Base-by-base conservation (phyloP, 1,140 invertebrate species). In the Penaeus indicus region DNA sequence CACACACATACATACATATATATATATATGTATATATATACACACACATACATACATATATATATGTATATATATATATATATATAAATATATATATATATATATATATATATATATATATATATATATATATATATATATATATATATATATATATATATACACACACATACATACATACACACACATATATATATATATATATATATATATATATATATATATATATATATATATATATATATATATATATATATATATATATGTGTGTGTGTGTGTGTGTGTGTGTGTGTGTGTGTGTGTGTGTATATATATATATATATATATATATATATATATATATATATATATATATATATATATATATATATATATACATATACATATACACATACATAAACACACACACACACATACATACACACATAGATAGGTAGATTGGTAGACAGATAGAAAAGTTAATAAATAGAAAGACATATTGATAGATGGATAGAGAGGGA, bases 71-170 rank as follows among this genome's bases (percentile, higher is more conserved):
- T 16, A 25, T 16, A 25, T 16, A 72, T 16, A 72, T 16, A 54
- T 2, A 75, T n/a, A 75, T n/a, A 75, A 3, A 75, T n/a, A 75
- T n/a, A 75, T n/a, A 75, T 75, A 75, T 75, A 5, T 75, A 75
- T 75, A 75, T 75, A 75, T 75, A 75, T 75, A 75, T 75, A 75
- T 75, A 75, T n/a, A 75, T n/a, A 75, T n/a, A 75, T n/a, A 75
- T n/a, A 75, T n/a, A 75, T n/a, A 75, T n/a, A 75, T n/a, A 75
- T n/a, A 75, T 19, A 75, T n/a, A 75, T n/a, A n/a, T n/a, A 75
- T n/a, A n/a, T 19, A 75, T n/a, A 75, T n/a, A 75, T 19, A 75
- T n/a, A 75, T 19, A 75, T n/a, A 75, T n/a, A 75, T n/a, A 75
- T 19, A 75, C 19, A 75, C 19, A 75, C 19, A 22, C 38, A 75